Evolutionary conservation across 1,140 invertebrate species (phyloP), one percentile per base, ranked within the genome.

Genomic region (Heliconius hermathena): DNA sequence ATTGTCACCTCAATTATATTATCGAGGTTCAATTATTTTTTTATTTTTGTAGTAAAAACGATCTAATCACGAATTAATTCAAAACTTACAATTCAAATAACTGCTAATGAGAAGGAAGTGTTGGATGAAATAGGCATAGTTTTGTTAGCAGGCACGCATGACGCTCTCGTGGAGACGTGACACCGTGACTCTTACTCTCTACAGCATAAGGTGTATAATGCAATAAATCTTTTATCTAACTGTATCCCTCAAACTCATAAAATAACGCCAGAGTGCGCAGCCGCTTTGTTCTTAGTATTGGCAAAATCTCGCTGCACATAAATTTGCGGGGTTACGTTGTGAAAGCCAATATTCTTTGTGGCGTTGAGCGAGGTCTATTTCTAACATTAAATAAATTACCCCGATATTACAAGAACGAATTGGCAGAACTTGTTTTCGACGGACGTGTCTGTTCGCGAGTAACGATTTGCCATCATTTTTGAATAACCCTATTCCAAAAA

Each of bases 351-450:
- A 93, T 93, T 93, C 90, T 93, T 93, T 93, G 92, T 89, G 84
- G 88, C 86, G 84, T 82, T 87, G 84, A 86, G 88, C 90, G 89
- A 89, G 87, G 87, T 93, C 87, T 91, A 91, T 92, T 93, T 93
- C 90, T 91, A 92, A 93, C 91, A 93, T 93, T 93, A 93, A 93
- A 93, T 93, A 93, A 93, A 93, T 93, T 93, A 93, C 87, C 86
- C 87, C 79, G 90, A 93, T 94, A 93, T 94, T 94, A 94, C 92
- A 91, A 94, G 90, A 93, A 92, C 91, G 90, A 92, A 93, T 92
- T 89, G 87, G 85, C 83, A 82, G 86, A 93, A 92, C 91, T 90
- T 88, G 91, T 91, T 92, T 86, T 91, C 84, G 85, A 84, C 81
- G 89, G 89, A 91, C 91, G 88, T 89, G 89, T 92, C 88, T 88